Evolutionary conservation across 1,140 invertebrate species (phyloP).

Genomic region (Zaprionus capensis): DNA sequence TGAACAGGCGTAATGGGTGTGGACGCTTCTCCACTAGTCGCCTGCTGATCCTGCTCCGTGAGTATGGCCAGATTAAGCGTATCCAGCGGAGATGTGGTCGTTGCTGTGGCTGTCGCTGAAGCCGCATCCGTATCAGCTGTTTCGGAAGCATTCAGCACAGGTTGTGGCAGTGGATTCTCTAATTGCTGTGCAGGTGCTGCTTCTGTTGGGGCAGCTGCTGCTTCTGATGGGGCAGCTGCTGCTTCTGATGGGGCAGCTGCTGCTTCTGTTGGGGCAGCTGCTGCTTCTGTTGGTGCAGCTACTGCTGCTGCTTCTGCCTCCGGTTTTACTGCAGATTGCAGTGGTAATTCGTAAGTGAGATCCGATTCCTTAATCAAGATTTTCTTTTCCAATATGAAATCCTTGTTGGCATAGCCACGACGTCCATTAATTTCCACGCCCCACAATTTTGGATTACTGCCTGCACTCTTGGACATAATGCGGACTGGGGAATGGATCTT

Average conservation of each 20-base stretch:
- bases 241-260: background rate
- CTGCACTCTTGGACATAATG: constrained; percentile 90
- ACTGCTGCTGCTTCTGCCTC: background rate
- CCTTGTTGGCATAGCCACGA: constrained; percentile 88
- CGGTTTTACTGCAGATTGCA: constrained; percentile 33
- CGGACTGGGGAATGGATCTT: constrained; percentile 86
- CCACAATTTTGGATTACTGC: constrained; percentile 88
- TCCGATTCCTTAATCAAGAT: constrained; percentile 47
- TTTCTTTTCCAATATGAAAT: constrained; percentile 83
- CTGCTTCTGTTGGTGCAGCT: background rate
- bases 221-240: background rate
- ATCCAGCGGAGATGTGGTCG: constrained; percentile 66
- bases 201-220: background rate
- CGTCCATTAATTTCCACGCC: constrained; percentile 89
- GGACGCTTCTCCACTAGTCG: constrained; percentile 5
- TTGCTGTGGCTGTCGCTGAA: constrained; percentile 54
- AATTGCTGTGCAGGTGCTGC: background rate
- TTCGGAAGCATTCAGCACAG: constrained; percentile 66
- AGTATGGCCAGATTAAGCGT: constrained; percentile 49
- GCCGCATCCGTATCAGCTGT: constrained; percentile 31
- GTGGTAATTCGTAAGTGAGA: constrained; percentile 59
- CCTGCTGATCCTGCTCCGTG: constrained; percentile 50
- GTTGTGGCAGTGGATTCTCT: constrained; percentile 7
- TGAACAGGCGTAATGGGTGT: constrained; percentile 52
- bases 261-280: background rate